phyloP scores from a whole-genome alignment of 1,140 invertebrate genomes.

The Orius laevigatus region DNA sequence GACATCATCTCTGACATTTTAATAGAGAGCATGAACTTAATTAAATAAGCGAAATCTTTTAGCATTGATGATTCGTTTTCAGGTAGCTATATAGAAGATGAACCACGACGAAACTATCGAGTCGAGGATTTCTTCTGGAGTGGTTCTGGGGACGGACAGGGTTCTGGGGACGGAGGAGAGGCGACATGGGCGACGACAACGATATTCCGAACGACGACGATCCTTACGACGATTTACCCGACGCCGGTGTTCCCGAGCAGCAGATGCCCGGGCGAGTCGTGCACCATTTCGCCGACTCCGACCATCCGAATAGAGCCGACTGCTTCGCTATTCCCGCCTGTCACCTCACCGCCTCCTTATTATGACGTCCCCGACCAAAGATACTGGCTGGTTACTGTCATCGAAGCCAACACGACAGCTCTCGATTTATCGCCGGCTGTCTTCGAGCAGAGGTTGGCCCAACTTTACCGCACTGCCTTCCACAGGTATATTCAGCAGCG shows the following conservation, averaged over 20 bases:
- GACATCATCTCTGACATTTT: too few species aligned
- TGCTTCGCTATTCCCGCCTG: conserved; percentile 19
- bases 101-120: conserved; percentile 34
- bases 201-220: conserved; percentile 29
- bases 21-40: too few species aligned
- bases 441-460: conserved; percentile 31
- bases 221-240: conserved; percentile 14
- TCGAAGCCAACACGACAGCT: conserved; percentile 25
- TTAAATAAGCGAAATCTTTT: too few species aligned
- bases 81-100: conserved; percentile 13
- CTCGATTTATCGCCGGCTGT: conserved; percentile 21
- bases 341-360: conserved; percentile 29
- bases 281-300: conserved; percentile 21
- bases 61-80: not conserved
- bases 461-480: conserved; percentile 33
- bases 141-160: conserved; percentile 53
- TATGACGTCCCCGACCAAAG: conserved; percentile 29
- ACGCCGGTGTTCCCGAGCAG: conserved; percentile 8
- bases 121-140: conserved; percentile 76
- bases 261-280: conserved; percentile 16
- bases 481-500: conserved; percentile 26
- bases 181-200: conserved; percentile 23
- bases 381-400: conserved; percentile 65
- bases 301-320: conserved; percentile 30
- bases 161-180: conserved; percentile 23